Conservation (phyloP, 2,113 vertebrate species). For the Carassius carassius region DNA sequence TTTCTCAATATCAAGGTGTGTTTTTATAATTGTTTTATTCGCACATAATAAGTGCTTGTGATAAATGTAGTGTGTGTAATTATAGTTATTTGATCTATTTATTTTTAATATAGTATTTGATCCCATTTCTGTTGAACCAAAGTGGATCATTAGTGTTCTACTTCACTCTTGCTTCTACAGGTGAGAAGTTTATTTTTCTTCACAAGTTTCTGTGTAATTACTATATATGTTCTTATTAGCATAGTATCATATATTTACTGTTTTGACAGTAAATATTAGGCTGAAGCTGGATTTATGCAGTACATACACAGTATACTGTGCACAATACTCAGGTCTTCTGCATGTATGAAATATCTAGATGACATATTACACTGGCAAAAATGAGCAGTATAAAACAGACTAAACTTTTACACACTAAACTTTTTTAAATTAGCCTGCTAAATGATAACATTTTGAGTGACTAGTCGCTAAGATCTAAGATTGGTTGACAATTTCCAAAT, state of each 20-base stretch:
- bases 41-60: background rate
- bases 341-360: background rate
- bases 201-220: background rate
- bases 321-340: background rate
- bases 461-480: too few relatives aligned
- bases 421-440: background rate
- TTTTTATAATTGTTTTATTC: background rate
- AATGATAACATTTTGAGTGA: background rate
- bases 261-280: background rate
- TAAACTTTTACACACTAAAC: background rate
- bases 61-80: conserved; percentile 5
- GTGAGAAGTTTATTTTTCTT: conserved; percentile 74
- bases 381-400: background rate
- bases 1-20: conserved; percentile 82
- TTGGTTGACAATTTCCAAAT: too few relatives aligned
- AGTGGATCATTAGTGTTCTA: conserved; percentile 92
- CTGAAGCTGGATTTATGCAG: background rate
- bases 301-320: background rate
- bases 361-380: background rate
- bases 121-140: conserved; percentile 93
- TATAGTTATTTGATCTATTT: background rate
- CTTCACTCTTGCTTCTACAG: conserved; percentile 87
- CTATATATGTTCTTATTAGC: background rate
- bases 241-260: too few relatives aligned
- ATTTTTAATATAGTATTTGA: conserved; percentile 57